Percentiles rank a stretch among this genome's conserved stretches.
Evolutionary conservation across 2,888 invertebrate genomes (phyloP).

Genomic region (Drosophila testacea): DNA sequence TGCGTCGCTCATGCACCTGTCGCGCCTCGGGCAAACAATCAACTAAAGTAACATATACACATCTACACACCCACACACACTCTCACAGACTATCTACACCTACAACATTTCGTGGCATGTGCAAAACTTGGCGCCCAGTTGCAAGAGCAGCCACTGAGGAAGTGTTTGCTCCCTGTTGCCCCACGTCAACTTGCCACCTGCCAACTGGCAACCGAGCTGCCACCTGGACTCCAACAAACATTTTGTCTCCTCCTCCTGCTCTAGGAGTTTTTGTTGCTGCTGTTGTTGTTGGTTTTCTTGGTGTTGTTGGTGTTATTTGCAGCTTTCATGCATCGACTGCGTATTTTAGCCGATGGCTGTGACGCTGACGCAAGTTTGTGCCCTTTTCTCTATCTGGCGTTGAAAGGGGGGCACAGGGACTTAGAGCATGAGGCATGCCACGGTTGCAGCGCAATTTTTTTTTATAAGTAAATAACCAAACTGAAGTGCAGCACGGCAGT

Average conservation of each 20-base stretch:
- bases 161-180: slow-evolving; percentile 41
- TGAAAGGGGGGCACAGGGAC: not conserved
- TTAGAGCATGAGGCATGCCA: not conserved
- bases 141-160: slow-evolving; percentile 32
- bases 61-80: slow-evolving; percentile 31
- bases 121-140: slow-evolving; percentile 56
- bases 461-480: slow-evolving; percentile 57
- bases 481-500: slow-evolving; percentile 51
- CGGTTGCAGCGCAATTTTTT: too few species aligned
- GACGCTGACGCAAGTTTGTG: slow-evolving; percentile 43
- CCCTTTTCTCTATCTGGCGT: slow-evolving; percentile 25
- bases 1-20: slow-evolving; percentile 35
- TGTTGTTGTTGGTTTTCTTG: slow-evolving; percentile 22
- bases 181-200: slow-evolving; percentile 49
- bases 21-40: slow-evolving; percentile 65
- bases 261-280: not conserved
- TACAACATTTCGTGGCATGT: slow-evolving; percentile 67
- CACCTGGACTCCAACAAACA: slow-evolving; percentile 53
- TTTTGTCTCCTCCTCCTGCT: slow-evolving; percentile 10
- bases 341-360: slow-evolving; percentile 68
- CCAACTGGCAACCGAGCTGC: slow-evolving; percentile 31
- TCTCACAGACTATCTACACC: slow-evolving; percentile 10
- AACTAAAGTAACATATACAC: slow-evolving; percentile 56
- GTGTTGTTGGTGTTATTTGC: slow-evolving; percentile 63
- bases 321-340: slow-evolving; percentile 79